Base-by-base conservation (phyloP, 1,140 invertebrate species). In the Pseudachorutes palmiensis region DNA sequence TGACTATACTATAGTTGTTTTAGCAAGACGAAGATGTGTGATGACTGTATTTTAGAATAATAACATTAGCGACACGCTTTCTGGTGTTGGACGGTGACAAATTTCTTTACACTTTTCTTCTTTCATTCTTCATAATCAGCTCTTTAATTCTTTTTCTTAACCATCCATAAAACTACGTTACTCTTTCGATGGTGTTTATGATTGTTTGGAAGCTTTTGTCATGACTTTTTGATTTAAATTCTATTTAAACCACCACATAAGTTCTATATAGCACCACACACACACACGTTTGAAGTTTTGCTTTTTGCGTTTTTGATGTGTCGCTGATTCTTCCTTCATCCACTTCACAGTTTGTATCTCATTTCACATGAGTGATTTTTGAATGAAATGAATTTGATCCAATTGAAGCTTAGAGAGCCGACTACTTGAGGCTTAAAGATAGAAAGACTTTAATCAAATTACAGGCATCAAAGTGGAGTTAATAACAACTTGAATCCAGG, bases 351-450 rank as follows among this genome's bases (percentile, higher is more conserved):
- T 26, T 55, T 55, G 24, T 55, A 55, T 55, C 51, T 55, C 51
- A 55, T 55, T 55, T 55, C 51, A 55, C 51, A 55, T 55, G 51
- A 55, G 51, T 55, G 51, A 55, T 55, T 55, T 55, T 12, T 55
- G 51, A 55, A 24, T 55, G 51, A 55, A 55, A 26, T 14, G 51
- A 55, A 14, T 55, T 55, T 24, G 19, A 45, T 9, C 9, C 51
- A 55, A 16, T 55, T 55, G 12, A 12, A 55, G 24, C 51, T 55
- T 55, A n/a, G n/a, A n/a, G n/a, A n/a, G n/a, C n/a, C n/a, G n/a
- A n/a, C n/a, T n/a, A n/a, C n/a, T n/a, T n/a, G n/a, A n/a, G n/a
- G n/a, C n/a, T n/a, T n/a, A n/a, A n/a, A n/a, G n/a, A n/a, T n/a
- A n/a, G 36, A 45, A 45, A 45, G 9, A 19, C 36, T 45, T 45